These are phyloP conservation scores for Callipepla squamata DNA, from an alignment of 2,113 vertebrate species.

Conservation along the genomic window DNA sequence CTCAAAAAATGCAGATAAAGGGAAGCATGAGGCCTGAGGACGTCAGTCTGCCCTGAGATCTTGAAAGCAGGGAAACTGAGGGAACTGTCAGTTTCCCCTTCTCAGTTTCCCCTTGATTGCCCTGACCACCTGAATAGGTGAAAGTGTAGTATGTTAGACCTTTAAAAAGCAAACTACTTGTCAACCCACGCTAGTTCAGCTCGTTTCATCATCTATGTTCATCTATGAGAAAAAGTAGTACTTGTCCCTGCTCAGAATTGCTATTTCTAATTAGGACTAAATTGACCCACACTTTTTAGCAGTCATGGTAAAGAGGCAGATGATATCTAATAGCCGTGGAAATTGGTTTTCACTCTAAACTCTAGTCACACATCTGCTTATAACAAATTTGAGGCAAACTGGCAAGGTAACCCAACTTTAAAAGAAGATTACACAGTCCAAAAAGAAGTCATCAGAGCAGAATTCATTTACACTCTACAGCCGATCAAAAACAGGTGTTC, in stretches of 20 bases:
- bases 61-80: not conserved
- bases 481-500: not conserved
- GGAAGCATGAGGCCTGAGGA: not conserved
- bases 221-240: not conserved
- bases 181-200: not conserved
- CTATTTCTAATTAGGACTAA: constrained; percentile 21
- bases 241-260: not conserved
- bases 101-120: not conserved
- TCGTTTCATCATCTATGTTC: not conserved
- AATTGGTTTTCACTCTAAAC: not conserved
- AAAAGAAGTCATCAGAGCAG: not conserved
- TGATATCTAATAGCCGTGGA: not conserved
- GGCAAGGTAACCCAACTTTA: not conserved
- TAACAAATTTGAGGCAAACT: not conserved
- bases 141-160: not conserved
- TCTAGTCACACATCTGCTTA: not conserved
- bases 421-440: not conserved
- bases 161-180: not conserved
- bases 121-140: not conserved
- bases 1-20: not conserved
- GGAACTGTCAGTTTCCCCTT: not conserved
- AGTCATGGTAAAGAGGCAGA: not conserved
- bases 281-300: not conserved
- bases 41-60: not conserved
- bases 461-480: not conserved